Base-by-base conservation (phyloP, 2,888 invertebrate genomes). In the Idaea biselata region DNA sequence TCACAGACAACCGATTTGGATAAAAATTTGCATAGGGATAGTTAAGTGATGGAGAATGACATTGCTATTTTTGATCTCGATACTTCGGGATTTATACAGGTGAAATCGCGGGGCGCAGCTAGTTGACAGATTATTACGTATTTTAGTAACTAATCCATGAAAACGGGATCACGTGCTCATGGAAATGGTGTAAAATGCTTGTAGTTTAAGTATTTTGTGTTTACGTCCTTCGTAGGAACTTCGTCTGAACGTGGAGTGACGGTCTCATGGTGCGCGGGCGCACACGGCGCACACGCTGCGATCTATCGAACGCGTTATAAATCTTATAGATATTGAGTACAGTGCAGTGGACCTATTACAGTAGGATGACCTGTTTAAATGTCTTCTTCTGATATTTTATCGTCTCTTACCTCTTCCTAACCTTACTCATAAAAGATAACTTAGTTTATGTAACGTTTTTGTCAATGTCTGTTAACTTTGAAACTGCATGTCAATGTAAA, bases 261-360 rank as follows among this genome's bases (percentile, higher is more conserved):
- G 44, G 44, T 44, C 44, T 44, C 44, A 44, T 6, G 44, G 8
- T 44, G 44, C 44, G 44, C 44, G 11, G 44, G 44, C 33, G 44
- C 44, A 11, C 44, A 14, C 8, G 7, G 8, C 59, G 53, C 64
- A 61, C 65, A 63, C 62, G 65, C 63, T 55, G 63, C 1, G 54
- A 33, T 18, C 57, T 58, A 59, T 65, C 61, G 32, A 33, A n/a
- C 54, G 58, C 58, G 18, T 44, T 60, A 68, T 65, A 62, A 60
- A 68, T 64, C 68, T 62, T 62, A 58, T 25, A 59, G 54, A 61
- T 63, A 33, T 44, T 17, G 16, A 59, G 16, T 44, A 44, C 44
- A 59, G 63, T 5, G n/a, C 44, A 59, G 61, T 5, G n/a, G 14
- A 31, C 44, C 44, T 5, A 44, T 14, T 55, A 14, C 62, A 59